Evolutionary conservation across 2,113 vertebrate genomes (phyloP).

Genomic region (Synchiropus splendidus): DNA sequence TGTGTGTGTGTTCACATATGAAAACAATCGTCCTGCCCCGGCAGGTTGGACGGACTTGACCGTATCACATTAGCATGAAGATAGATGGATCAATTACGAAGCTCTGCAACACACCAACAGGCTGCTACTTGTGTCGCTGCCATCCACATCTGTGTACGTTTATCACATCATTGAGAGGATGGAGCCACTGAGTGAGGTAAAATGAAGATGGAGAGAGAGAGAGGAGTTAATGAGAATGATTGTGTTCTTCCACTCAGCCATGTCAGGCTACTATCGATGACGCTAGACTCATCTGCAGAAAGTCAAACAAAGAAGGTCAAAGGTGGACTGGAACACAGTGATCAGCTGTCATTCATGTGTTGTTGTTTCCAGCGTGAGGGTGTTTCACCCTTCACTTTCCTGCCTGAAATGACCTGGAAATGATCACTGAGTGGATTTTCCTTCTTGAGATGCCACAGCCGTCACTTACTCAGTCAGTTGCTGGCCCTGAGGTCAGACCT

Average conservation of each 20-base stretch:
- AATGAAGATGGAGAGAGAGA: constrained; percentile 15
- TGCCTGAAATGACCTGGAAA: too few species aligned
- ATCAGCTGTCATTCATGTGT: too few species aligned
- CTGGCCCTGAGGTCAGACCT: too few species aligned
- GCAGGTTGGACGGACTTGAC: constrained; percentile 23
- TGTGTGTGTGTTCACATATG: constrained; percentile 26
- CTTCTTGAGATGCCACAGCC: too few species aligned
- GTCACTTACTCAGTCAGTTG: too few species aligned
- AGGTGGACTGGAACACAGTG: neutral
- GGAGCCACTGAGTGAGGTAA: constrained; percentile 5
- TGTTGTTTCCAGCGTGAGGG: too few species aligned
- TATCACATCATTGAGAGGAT: constrained; percentile 43
- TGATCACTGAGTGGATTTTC: too few species aligned
- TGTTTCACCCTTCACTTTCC: too few species aligned
- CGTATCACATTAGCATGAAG: constrained; percentile 40
- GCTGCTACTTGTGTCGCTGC: constrained; percentile 24
- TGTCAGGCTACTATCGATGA: constrained; percentile 19
- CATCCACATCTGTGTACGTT: constrained; percentile 47
- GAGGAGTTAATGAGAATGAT: constrained; percentile 32
- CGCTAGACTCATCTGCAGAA: constrained; percentile 20
- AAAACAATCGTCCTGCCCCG: constrained; percentile 27
- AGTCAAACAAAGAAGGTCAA: constrained; percentile 4
- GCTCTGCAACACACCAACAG: constrained; percentile 35
- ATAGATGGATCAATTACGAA: constrained; percentile 42
- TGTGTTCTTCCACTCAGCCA: constrained; percentile 39